Evolutionary conservation across 2,797 vertebrate genomes (phyloP).

Genomic region (Epinephelus awoara): DNA sequence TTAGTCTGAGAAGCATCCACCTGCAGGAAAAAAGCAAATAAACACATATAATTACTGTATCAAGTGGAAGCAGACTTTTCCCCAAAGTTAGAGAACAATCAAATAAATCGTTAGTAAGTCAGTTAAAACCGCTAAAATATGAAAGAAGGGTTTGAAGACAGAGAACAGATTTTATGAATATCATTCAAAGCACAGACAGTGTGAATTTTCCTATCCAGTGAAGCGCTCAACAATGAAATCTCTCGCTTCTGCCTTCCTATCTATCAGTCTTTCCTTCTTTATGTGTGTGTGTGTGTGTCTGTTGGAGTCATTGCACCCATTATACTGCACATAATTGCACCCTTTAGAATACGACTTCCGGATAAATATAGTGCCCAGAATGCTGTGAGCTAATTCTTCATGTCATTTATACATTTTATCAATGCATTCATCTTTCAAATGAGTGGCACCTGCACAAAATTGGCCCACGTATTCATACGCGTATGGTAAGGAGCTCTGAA

Average conservation of each 20-base stretch:
- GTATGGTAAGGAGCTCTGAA: neutral
- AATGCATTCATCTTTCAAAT: conserved; percentile 1
- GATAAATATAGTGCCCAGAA: conserved; percentile 27
- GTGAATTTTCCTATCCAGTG: conserved; percentile 54
- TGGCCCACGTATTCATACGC: neutral
- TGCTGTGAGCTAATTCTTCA: neutral
- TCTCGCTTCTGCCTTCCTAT: conserved; percentile 3
- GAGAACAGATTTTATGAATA: conserved; percentile 44
- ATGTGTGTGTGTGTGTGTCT: conserved; percentile 6
- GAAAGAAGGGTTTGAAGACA: conserved; percentile 6
- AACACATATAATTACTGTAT: conserved; percentile 25
- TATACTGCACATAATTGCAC: conserved; percentile 33
- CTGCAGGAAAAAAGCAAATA: conserved; percentile 26
- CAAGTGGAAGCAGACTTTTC: conserved; percentile 35
- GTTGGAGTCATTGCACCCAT: conserved; percentile 38
- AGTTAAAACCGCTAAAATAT: conserved; percentile 32
- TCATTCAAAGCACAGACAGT: conserved; percentile 54
- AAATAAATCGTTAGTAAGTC: conserved; percentile 39
- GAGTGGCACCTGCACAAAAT: neutral
- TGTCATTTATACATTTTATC: neutral
- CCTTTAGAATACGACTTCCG: conserved; percentile 23
- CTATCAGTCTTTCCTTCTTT: conserved; percentile 2
- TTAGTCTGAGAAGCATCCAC: neutral
- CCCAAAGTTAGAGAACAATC: conserved; percentile 13
- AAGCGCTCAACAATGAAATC: conserved; percentile 34